Evolutionary conservation across 2,113 vertebrate genomes (phyloP).

Genomic region (Dolichallabes microphthalmus): DNA sequence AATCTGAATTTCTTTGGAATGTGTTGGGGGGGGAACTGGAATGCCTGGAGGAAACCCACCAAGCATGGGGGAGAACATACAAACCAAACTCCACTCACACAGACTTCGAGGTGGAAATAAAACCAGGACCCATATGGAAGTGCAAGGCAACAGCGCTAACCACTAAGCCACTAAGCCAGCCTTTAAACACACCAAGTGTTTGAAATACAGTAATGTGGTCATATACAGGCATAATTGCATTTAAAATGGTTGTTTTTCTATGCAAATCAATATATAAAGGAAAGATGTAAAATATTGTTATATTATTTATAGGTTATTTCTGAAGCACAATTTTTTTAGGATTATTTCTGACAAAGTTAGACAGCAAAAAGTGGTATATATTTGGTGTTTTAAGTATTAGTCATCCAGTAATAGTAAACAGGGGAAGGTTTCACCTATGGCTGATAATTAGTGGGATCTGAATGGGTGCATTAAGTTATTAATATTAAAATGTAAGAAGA

Average conservation of each 20-base stretch:
- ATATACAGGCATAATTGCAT: neutral
- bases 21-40: no score
- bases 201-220: neutral
- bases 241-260: neutral
- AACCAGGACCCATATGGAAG: no score
- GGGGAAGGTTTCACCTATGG: no score
- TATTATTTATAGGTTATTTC: neutral
- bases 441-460: neutral
- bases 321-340: neutral
- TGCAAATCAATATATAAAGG: neutral
- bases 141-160: no score
- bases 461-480: neutral
- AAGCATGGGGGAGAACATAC: no score
- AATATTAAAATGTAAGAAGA: neutral
- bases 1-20: no score
- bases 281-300: neutral
- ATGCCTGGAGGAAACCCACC: no score
- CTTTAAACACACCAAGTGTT: neutral
- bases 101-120: no score
- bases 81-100: no score
- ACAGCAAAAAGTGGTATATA: neutral
- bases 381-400: neutral
- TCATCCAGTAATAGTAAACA: neutral
- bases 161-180: no score
- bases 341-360: neutral